Base-by-base conservation (phyloP, 2,113 vertebrate genomes). In the Salvelinus namaycush region DNA sequence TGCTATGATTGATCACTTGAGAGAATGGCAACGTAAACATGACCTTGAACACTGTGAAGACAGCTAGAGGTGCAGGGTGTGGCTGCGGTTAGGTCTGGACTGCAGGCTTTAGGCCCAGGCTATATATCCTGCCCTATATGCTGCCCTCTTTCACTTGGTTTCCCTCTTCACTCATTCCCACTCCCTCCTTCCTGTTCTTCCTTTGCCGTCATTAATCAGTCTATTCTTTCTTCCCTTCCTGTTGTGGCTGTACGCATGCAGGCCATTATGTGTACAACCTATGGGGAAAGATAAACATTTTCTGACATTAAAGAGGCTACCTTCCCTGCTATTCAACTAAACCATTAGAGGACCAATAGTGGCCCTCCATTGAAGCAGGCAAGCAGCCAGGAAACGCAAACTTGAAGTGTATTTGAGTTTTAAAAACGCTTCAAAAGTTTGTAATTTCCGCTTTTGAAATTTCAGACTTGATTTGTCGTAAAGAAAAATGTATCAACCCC, bases 11-110 rank as follows among this genome's bases (percentile, higher is more conserved):
- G 76, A 72, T 44, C 75, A 69, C 59, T 73, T 64, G 22, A 57
- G 54, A 65, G 70, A 79, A 78, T 59, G 77, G 67, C 57, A 81
- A 79, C 60, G 60, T 72, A 78, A 81, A 73, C 76, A 79, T 83
- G 73, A 77, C 79, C 86, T 68, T 81, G 80, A 74, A 76, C 79
- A 65, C 22, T 29, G 14, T 51, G 16, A 54, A 5, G 12, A 65
- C 65, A 51, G 26, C 13, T 68, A 29, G 64, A 31, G 24, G 3
- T 26, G 14, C 62, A 26, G 44, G 74, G 72, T 79, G 59, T 57
- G 26, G 39, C n/a, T 27, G 72, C 34, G 67, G 69, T 69, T 26
- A 49, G 72, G 68, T 31, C 51, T 59, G 16, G 29, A 76, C 66
- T 72, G 68, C 34, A 34, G 48, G 34, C 70, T 76, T 44, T 44